Conservation (phyloP, 2,888 invertebrate species). For the Eudasyphora cyanicolor region DNA sequence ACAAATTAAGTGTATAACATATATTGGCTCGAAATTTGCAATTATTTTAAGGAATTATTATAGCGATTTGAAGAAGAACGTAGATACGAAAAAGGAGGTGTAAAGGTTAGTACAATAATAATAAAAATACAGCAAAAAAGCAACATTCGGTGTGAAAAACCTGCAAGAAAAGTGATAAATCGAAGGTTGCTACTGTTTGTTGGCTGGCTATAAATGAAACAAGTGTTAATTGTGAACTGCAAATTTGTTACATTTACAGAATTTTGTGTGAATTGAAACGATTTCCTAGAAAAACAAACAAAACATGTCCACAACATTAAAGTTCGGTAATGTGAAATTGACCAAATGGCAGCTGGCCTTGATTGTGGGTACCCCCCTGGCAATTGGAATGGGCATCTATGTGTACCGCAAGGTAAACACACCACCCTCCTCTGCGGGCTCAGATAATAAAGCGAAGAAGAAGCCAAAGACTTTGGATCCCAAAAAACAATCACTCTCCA, state of each 20-base stretch:
- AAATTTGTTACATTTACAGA: not conserved
- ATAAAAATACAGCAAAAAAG: not conserved
- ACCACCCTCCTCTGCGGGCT: not conserved
- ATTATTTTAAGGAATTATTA: not conserved
- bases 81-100: not conserved
- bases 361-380: conserved; percentile 90
- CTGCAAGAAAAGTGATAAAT: conserved; percentile 37
- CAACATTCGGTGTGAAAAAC: conserved; percentile 8
- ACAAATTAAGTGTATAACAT: not conserved
- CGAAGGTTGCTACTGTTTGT: conserved; percentile 43
- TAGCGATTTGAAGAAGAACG: not conserved
- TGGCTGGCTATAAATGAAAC: conserved; percentile 14
- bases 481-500: conserved; percentile 83
- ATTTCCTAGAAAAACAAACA: too few relatives aligned
- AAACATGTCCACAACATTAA: conserved; percentile 69
- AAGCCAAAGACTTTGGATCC: conserved; percentile 76
- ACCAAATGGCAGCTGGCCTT: conserved; percentile 93
- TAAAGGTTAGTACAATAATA: conserved; percentile 13
- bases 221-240: conserved; percentile 2
- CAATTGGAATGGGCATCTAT: conserved; percentile 90
- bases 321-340: conserved; percentile 73
- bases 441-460: conserved; percentile 17
- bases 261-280: not conserved
- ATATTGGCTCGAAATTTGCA: not conserved
- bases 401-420: conserved; percentile 66